Base-by-base conservation (phyloP, 2,113 vertebrate genomes). In the Festucalex cinctus region DNA sequence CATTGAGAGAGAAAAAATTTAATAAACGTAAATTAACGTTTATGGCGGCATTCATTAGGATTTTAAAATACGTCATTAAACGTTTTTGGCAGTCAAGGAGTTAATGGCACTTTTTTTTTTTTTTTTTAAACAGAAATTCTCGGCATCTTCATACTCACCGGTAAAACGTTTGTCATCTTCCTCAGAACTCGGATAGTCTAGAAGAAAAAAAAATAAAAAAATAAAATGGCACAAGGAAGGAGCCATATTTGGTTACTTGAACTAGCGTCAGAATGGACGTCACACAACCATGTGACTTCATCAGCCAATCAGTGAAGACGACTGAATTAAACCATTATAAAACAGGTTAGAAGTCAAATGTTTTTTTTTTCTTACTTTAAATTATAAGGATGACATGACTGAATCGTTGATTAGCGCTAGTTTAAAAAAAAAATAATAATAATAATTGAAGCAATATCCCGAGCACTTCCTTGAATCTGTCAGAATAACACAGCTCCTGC, bases 151-250 rank as follows among this genome's bases (percentile, higher is more conserved):
- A 20, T 80, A 92, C 96, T 95, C 79, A 98, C 96, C 0, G 91
- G 95, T 44, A 92, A 69, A 71, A 98, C 92, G 0, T 92, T 86
- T 5, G 94, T 90, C 36, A 89, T 65, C 76, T 95, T 92, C 86
- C 89, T 93, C n/a, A 98, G 75, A 89, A 94, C 94, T 60, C 96
- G 89, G 80, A 99, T 98, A 53, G 94, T 95, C 97, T 99, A 67
- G 12, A 26, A 66, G 65, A n/a, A 59, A 75, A 75, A 69, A 68
- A 66, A 49, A 4, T 46, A 63, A 65, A 1, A 9, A 17, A 62
- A 1, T 0, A 14, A 9, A 12, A 32, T n/a, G n/a, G n/a, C n/a
- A n/a, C n/a, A n/a, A n/a, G n/a, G n/a, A n/a, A 32, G 14, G 24
- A 16, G 17, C 6, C 26, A 57, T 17, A 17, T 32, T 54, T 26